Evolutionary conservation across 1,140 invertebrate species (phyloP), one percentile per base, ranked within the genome.

Genomic region (Ceratina australensis): DNA sequence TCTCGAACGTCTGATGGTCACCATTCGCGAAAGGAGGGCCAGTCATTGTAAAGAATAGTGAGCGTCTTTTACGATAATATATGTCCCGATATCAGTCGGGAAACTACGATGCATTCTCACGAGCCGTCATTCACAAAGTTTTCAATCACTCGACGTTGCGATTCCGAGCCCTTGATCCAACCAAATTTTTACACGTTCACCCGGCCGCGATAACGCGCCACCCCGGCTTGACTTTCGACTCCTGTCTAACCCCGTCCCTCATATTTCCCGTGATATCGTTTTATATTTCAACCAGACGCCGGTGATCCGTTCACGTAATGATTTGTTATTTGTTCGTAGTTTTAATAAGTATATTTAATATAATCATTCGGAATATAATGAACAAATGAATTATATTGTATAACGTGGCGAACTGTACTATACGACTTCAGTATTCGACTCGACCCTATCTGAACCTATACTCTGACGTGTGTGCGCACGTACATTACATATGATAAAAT

Each of bases 131-230:
- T 77, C 73, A 28, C 42, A 71, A 77, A 50, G 69, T 42, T 80
- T 72, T 85, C 83, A 81, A 84, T 85, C 83, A 73, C 61, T 66
- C 77, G 72, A 60, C 71, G 16, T 42, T 60, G 77, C 72, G 74
- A 79, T 79, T n/a, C 28, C 72, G 52, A 49, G 50, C 13, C 26
- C 10, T 20, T 72, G 69, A 78, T 72, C 76, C 76, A 13, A 13
- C 33, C 76, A 52, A 78, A 78, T 78, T 78, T 78, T 72, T 65
- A 72, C 76, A 64, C 60, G 59, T 24, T 72, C 33, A 5, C 5
- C 5, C 3, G 3, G 5, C 0, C 13, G 2, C 13, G 66, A n/a
- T 71, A 71, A 69, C 47, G 16, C 47, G 47, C 60, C 24, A 10
- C 2, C 5, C 33, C 33, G 5, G 47, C n/a, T 33, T 61, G 47